phyloP scores from a whole-genome alignment of 35 echinoderm and acorn worm species.

The Lytechinus variegatus region DNA sequence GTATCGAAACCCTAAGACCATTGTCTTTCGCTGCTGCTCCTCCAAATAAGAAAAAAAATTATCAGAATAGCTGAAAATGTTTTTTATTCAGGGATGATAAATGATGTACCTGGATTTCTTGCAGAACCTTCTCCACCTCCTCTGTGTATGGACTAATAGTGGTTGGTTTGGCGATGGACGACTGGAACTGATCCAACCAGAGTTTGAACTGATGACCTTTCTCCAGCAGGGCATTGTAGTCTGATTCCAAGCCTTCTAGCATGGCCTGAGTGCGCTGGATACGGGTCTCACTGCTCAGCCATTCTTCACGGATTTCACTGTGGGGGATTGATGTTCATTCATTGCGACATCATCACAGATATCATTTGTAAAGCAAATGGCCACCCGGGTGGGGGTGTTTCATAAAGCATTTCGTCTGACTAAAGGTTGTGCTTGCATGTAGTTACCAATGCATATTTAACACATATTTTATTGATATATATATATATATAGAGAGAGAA shows the following conservation, averaged over 20 bases:
- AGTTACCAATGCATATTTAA: no score
- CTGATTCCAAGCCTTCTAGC: conserved; percentile 58
- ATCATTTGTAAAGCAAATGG: no score
- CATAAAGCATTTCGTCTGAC: no score
- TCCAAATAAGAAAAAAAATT: background rate
- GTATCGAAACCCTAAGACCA: background rate
- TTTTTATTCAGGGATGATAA: background rate
- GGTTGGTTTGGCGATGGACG: background rate
- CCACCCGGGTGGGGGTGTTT: no score
- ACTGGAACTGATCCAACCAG: conserved; percentile 51
- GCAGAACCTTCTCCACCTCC: conserved; percentile 46
- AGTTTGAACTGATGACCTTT: conserved; percentile 62
- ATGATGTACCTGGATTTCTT: conserved; percentile 55
- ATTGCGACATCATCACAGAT: no score
- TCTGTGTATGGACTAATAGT: conserved; percentile 62
- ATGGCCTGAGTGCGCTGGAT: conserved; percentile 3
- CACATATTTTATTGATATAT: no score
- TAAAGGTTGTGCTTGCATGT: no score
- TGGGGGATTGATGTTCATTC: background rate
- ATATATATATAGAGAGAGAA: no score
- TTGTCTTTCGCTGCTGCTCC: background rate
- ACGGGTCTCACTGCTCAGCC: conserved; percentile 25
- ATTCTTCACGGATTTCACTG: conserved; percentile 61
- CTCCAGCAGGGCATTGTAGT: conserved; percentile 68
- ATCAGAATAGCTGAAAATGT: no score